phyloP scores from a whole-genome alignment of 2,888 invertebrate genomes.

The Tenodera sinensis region DNA sequence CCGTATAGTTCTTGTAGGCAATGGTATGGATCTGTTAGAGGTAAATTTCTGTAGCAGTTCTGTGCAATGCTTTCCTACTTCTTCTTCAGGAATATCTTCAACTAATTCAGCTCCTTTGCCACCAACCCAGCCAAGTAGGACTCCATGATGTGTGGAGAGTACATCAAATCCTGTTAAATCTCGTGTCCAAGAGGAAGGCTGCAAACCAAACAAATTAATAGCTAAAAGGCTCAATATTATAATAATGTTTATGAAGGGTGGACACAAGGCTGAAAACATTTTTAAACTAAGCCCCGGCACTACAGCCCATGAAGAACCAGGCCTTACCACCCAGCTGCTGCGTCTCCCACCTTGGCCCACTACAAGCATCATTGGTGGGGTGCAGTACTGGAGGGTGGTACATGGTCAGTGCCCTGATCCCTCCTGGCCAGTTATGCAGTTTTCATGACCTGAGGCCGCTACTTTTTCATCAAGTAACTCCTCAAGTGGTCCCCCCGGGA shows the following conservation, averaged over 20 bases:
- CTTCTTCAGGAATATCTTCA: slow-evolving; percentile 52
- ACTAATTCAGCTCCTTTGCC: slow-evolving; percentile 57
- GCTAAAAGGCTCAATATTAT: neutral
- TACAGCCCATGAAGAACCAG: no score
- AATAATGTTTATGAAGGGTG: neutral
- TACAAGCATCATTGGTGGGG: no score
- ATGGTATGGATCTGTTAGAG: slow-evolving; percentile 46
- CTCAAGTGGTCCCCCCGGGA: no score
- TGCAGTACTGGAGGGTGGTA: no score
- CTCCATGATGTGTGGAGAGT: slow-evolving; percentile 46
- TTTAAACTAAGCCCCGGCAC: no score
- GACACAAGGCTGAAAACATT: neutral
- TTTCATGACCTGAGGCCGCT: no score
- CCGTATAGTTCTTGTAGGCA: slow-evolving; percentile 48
- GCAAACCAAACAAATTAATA: neutral
- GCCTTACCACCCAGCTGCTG: no score
- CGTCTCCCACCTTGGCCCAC: no score
- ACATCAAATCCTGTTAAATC: slow-evolving; percentile 64
- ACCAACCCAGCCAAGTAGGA: slow-evolving; percentile 64
- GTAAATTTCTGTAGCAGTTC: slow-evolving; percentile 52
- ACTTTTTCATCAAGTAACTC: no score
- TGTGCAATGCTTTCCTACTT: slow-evolving; percentile 52
- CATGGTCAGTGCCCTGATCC: no score
- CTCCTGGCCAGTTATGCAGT: no score
- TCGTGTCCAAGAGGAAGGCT: slow-evolving; percentile 49